Evolutionary conservation across 2,888 invertebrate species (phyloP).

Genomic region (Trileptium ribeirensis): DNA sequence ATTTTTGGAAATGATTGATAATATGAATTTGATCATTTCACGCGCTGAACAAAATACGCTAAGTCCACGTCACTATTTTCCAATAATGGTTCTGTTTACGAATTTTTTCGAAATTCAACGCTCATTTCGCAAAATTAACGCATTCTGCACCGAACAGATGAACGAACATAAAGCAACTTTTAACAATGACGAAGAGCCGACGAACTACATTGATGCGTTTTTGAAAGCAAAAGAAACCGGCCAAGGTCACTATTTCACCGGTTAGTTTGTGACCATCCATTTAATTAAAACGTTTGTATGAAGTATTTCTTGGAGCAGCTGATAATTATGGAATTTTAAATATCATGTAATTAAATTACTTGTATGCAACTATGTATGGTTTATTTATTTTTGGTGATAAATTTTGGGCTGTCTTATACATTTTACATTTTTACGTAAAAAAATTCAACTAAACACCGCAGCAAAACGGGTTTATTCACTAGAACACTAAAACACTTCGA

Average conservation of each 20-base stretch:
- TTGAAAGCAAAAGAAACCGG: neutral
- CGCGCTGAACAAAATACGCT: neutral
- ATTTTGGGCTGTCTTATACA: too few relatives aligned
- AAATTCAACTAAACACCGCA: too few relatives aligned
- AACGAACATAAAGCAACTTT: neutral
- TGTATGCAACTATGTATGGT: too few relatives aligned
- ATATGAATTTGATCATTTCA: neutral
- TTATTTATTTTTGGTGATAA: too few relatives aligned
- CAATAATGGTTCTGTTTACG: neutral
- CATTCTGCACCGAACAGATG: neutral
- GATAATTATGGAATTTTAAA: too few relatives aligned
- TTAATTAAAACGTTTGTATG: too few relatives aligned
- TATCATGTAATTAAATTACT: too few relatives aligned
- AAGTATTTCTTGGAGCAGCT: too few relatives aligned
- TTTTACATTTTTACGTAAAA: too few relatives aligned
- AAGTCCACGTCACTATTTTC: neutral
- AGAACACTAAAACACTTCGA: too few relatives aligned
- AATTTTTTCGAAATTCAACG: neutral
- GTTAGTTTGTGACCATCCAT: too few relatives aligned
- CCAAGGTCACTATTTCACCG: neutral
- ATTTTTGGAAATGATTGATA: constrained; percentile 31
- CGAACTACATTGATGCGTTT: constrained; percentile 26
- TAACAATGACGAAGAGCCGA: neutral
- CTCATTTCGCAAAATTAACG: neutral
- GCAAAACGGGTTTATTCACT: too few relatives aligned